phyloP scores from a whole-genome alignment of 2,797 vertebrate genomes.

The Anableps anableps region DNA sequence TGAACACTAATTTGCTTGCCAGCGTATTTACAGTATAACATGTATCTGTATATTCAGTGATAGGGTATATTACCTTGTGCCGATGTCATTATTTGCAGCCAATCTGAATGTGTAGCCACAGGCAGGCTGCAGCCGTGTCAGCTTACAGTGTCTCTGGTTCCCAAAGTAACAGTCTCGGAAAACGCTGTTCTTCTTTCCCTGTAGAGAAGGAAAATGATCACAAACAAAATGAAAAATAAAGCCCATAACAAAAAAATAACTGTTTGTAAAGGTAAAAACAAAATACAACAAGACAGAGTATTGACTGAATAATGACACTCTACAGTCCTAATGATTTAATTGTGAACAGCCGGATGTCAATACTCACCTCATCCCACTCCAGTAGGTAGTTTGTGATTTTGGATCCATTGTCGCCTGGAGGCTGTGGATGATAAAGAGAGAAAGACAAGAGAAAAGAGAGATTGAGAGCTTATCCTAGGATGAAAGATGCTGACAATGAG shows the following conservation, averaged over 20 bases:
- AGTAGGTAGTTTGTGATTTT: conserved; percentile 99
- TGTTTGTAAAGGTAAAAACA: not conserved
- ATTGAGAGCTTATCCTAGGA: conserved; percentile 51
- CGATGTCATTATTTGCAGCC: conserved; percentile 93
- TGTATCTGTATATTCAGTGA: not conserved
- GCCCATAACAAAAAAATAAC: not conserved
- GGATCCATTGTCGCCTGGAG: conserved; percentile 94
- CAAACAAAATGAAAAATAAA: not conserved
- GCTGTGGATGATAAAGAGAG: conserved; percentile 73
- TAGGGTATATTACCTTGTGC: conserved; percentile 85
- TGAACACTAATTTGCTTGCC: not conserved
- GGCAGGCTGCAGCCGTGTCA: conserved; percentile 91
- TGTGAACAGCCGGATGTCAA: not conserved
- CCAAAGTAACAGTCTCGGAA: conserved; percentile 97
- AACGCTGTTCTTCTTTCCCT: conserved; percentile 96
- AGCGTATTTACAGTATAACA: not conserved
- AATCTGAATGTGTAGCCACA: conserved; percentile 95
- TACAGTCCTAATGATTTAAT: not conserved
- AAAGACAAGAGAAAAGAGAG: conserved; percentile 52
- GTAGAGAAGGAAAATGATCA: not conserved
- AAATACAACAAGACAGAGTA: not conserved
- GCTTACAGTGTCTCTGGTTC: conserved; percentile 93
- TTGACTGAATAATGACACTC: not conserved
- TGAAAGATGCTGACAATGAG: conserved; percentile 44
- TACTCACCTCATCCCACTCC: conserved; percentile 94